phyloP scores from a whole-genome alignment of 1,140 invertebrate species.

The Drosophila tropicalis region DNA sequence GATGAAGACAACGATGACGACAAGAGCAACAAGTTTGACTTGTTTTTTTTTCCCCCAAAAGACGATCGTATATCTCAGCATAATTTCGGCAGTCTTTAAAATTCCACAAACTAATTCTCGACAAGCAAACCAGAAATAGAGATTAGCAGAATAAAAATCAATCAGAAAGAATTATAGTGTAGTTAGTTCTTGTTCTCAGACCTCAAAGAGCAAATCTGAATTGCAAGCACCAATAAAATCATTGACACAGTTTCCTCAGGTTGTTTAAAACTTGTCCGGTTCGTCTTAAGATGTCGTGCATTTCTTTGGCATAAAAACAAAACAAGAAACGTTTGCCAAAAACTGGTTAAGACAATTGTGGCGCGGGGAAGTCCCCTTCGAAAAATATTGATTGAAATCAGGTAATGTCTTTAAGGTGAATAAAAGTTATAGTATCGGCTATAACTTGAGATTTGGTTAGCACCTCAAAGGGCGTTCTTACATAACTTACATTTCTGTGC shows the following conservation, averaged over 20 bases:
- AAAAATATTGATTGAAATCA: background rate
- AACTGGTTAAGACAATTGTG: constrained; percentile 2
- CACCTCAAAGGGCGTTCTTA: background rate
- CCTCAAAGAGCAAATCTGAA: constrained; percentile 8
- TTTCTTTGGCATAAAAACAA: constrained; percentile 7
- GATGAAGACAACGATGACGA: constrained; percentile 7
- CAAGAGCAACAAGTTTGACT: constrained; percentile 65
- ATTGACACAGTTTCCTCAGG: constrained; percentile 68
- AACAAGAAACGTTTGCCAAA: background rate
- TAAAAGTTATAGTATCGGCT: background rate
- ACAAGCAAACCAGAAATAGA: constrained; percentile 6
- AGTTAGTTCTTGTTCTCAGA: constrained; percentile 40
- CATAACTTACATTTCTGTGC: background rate
- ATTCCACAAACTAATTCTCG: constrained; percentile 60
- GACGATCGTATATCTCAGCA: constrained; percentile 44
- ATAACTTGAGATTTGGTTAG: background rate
- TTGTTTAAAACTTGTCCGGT: constrained; percentile 8
- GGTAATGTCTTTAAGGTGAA: background rate
- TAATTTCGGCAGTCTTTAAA: constrained; percentile 37
- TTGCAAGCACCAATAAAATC: constrained; percentile 70
- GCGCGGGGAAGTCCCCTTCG: background rate
- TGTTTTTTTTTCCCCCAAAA: constrained; percentile 44
- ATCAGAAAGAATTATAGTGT: constrained; percentile 38
- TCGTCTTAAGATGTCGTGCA: background rate
- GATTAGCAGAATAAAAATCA: constrained; percentile 53